phyloP scores from a whole-genome alignment of 2,888 invertebrate species.

The Megastigmus dorsalis region DNA sequence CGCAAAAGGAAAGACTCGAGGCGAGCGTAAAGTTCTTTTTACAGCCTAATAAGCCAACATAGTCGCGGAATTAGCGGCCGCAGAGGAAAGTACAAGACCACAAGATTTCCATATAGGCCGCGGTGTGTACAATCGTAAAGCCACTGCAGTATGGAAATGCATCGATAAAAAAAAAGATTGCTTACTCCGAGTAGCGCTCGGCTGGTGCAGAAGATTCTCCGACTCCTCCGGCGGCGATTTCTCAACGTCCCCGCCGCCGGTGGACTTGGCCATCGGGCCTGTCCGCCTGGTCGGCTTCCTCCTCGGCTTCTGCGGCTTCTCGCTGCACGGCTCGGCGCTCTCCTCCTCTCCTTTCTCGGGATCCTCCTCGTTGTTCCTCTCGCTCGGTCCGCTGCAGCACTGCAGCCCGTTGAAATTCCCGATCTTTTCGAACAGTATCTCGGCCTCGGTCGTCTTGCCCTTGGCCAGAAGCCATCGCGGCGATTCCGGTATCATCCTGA shows the following conservation, averaged over 20 bases:
- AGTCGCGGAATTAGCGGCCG: no score
- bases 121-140: no score
- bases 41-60: no score
- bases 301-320: conserved; percentile 58
- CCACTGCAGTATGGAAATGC: no score
- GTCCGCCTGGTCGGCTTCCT: conserved; percentile 62
- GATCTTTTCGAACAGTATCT: conserved; percentile 37
- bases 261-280: conserved; percentile 1
- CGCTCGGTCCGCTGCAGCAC: not conserved
- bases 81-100: no score
- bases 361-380: not conserved
- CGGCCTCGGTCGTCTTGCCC: conserved; percentile 67
- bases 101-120: no score
- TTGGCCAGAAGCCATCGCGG: conserved; percentile 71
- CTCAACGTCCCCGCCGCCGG: conserved; percentile 20
- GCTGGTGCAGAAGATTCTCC: conserved; percentile 59
- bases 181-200: conserved; percentile 37
- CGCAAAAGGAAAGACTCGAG: not conserved
- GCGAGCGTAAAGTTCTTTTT: not conserved
- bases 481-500: conserved; percentile 73
- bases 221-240: conserved; percentile 58
- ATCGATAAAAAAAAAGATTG: not conserved
- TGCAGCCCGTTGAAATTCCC: conserved; percentile 34
- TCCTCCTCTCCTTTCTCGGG: not conserved
- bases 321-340: not conserved